Conservation (phyloP, 2,113 vertebrate genomes). For the Verasper variegatus region DNA sequence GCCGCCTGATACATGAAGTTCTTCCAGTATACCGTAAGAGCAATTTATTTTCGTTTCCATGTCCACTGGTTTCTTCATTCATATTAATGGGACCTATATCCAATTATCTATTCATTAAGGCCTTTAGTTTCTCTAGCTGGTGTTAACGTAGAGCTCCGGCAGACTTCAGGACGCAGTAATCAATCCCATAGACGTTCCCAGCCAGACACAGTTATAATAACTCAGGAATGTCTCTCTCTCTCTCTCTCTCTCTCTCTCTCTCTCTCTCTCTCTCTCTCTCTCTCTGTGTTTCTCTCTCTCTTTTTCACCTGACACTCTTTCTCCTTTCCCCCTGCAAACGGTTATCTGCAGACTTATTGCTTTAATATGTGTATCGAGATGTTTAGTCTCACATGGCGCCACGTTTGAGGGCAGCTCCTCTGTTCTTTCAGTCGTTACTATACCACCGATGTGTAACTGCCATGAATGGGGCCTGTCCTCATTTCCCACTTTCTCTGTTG, state of each 20-base stretch:
- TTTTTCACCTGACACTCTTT: conserved; percentile 24
- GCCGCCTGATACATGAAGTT: conserved; percentile 36
- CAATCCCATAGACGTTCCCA: conserved; percentile 51
- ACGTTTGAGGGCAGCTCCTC: background rate
- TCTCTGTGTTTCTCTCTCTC: background rate
- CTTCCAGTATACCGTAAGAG: conserved; percentile 25
- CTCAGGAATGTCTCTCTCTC: conserved; percentile 24
- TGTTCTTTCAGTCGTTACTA: background rate
- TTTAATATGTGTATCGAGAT: background rate
- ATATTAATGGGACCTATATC: conserved; percentile 61
- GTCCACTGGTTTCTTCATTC: conserved; percentile 52
- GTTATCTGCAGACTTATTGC: conserved; percentile 8
- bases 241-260: conserved; percentile 2
- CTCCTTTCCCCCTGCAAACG: background rate
- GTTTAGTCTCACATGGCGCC: background rate
- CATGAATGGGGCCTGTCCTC: background rate
- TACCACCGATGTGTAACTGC: background rate
- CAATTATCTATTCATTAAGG: conserved; percentile 68
- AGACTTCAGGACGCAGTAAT: conserved; percentile 53
- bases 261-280: conserved; percentile 11
- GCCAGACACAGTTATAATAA: conserved; percentile 39
- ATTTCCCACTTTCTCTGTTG: background rate
- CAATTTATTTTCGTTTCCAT: conserved; percentile 50
- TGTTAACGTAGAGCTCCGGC: conserved; percentile 53
- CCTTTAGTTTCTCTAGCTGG: conserved; percentile 57